A percentile compares a stretch with the other conserved stretches of the same genome.
These are phyloP conservation scores for Amblyraja radiata DNA, from an alignment of 2,797 vertebrate species.

Conservation along the genomic window DNA sequence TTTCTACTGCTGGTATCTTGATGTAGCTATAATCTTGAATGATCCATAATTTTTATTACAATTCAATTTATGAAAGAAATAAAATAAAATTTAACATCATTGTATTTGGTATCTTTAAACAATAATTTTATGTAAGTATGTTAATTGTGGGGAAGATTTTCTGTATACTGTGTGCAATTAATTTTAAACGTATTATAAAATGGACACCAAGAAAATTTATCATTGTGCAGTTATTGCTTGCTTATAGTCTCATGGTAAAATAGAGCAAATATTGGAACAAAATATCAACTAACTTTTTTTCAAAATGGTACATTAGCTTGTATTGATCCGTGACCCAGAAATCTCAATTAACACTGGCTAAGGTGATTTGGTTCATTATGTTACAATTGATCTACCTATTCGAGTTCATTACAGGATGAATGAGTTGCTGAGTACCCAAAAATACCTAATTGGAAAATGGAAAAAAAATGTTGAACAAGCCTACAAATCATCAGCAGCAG, in stretches of 20 bases:
- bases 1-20: not conserved
- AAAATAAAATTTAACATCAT: constrained; percentile 6
- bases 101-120: not conserved
- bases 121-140: not conserved
- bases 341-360: not conserved
- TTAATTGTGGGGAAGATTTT: not conserved
- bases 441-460: not conserved
- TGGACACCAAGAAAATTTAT: not conserved
- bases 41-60: constrained; percentile 8
- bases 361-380: not conserved
- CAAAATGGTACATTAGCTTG: not conserved
- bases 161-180: not conserved
- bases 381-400: not conserved
- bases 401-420: not conserved
- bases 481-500: not conserved
- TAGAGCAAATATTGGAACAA: not conserved
- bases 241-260: not conserved
- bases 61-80: constrained; percentile 17
- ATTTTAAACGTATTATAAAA: not conserved
- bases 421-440: not conserved
- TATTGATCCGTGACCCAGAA: not conserved
- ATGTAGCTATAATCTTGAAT: not conserved
- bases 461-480: too few species aligned
- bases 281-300: not conserved
- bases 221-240: constrained; percentile 2